These are phyloP conservation scores for Ptilodon capucinus DNA, from an alignment of 2,888 invertebrate genomes.

Conservation along the genomic window DNA sequence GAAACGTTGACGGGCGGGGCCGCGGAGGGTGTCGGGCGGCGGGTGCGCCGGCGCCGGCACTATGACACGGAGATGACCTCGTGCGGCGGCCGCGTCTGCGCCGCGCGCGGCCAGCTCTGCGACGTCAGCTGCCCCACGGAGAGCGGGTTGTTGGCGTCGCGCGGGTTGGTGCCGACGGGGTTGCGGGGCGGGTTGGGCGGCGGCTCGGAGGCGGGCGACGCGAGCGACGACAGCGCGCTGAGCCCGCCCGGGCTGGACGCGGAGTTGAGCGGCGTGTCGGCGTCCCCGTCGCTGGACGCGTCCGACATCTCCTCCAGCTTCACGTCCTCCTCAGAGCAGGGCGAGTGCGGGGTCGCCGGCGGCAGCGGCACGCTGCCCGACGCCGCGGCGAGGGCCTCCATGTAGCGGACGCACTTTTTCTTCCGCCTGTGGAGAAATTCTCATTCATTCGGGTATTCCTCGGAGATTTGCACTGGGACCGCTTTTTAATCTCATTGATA, in stretches of 20 bases:
- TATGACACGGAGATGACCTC: constrained; percentile 80
- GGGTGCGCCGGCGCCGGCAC: constrained; percentile 44
- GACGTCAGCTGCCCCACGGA: constrained; percentile 95
- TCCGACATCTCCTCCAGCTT: constrained; percentile 87
- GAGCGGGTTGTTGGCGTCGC: constrained; percentile 95
- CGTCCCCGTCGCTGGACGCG: constrained; percentile 82
- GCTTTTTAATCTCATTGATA: constrained; percentile 26
- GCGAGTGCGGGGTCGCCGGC: constrained; percentile 90
- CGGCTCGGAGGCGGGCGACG: constrained; percentile 90
- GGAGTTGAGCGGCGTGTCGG: constrained; percentile 77
- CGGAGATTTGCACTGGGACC: constrained; percentile 18
- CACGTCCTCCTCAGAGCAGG: constrained; percentile 89
- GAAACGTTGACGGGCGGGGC: constrained; percentile 23
- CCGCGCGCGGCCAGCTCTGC: constrained; percentile 78
- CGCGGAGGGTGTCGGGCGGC: constrained; percentile 25
- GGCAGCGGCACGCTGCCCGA: constrained; percentile 88
- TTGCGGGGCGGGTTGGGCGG: constrained; percentile 82
- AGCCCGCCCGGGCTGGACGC: constrained; percentile 78
- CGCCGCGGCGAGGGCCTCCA: constrained; percentile 90
- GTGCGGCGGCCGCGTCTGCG: constrained; percentile 62
- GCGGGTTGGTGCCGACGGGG: constrained; percentile 95
- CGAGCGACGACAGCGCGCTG: constrained; percentile 82
- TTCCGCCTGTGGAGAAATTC: constrained; percentile 89
- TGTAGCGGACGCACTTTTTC: constrained; percentile 98
- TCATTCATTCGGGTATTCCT: constrained; percentile 4